Conservation (phyloP, 2,888 invertebrate species). For the Epirrhoe tristata region DNA sequence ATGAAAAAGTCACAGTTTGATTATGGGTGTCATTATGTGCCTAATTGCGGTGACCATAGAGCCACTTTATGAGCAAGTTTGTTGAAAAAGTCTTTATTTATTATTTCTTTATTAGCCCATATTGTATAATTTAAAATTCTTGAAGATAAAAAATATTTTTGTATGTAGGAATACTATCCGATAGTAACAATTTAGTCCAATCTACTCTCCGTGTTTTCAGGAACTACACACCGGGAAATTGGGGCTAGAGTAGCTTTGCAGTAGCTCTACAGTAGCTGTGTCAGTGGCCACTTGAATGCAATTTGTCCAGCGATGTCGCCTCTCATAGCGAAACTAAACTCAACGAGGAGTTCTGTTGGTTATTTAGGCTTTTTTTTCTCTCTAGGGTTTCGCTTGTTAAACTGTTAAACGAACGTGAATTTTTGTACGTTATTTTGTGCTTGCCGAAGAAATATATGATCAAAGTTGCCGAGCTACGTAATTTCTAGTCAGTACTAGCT, state of each 20-base stretch:
- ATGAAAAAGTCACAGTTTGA: too few species aligned
- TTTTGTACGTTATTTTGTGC: background rate
- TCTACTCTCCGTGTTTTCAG: background rate
- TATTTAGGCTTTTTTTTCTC: conserved; percentile 51
- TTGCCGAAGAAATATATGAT: background rate
- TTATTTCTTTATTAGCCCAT: too few species aligned
- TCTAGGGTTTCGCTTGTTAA: conserved; percentile 9
- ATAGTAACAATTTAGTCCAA: background rate
- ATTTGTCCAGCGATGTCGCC: conserved; percentile 70
- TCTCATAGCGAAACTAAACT: conserved; percentile 69
- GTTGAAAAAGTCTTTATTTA: too few species aligned
- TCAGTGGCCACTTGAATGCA: conserved; percentile 66
- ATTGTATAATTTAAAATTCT: too few species aligned
- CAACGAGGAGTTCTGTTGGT: conserved; percentile 68
- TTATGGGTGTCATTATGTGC: too few species aligned
- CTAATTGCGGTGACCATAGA: too few species aligned
- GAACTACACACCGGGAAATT: conserved; percentile 18
- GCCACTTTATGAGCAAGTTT: too few species aligned
- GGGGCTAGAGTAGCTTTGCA: background rate
- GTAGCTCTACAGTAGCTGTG: conserved; percentile 45
- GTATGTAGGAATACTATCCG: too few species aligned
- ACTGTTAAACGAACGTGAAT: background rate
- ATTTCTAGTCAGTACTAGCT: too few species aligned
- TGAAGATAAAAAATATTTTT: too few species aligned
- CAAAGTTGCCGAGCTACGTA: too few species aligned